These are phyloP conservation scores for Noctua janthina DNA, from an alignment of 2,888 invertebrate genomes.

Conservation along the genomic window DNA sequence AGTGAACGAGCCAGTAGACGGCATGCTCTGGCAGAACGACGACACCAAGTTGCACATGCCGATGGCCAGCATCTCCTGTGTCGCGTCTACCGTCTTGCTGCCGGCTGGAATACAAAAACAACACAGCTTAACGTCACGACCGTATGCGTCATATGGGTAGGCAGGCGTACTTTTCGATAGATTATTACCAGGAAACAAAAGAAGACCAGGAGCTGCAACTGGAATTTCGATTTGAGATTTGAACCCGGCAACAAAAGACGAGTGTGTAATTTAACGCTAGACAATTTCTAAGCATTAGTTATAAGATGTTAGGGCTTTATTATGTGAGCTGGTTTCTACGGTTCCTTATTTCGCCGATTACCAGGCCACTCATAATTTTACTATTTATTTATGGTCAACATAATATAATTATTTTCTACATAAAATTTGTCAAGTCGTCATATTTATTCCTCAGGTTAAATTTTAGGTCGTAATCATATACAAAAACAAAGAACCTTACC, in stretches of 20 bases:
- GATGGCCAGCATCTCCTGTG: conserved; percentile 97
- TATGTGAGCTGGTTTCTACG: background rate
- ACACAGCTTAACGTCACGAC: background rate
- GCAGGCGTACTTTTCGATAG: no score
- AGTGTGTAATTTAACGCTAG: no score
- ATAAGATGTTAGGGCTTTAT: background rate
- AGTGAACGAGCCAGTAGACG: conserved; percentile 96
- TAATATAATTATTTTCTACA: background rate
- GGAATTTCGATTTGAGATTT: no score
- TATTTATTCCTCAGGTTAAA: background rate
- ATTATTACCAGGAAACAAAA: no score
- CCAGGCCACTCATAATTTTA: background rate
- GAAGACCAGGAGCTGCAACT: no score
- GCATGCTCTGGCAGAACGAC: conserved; percentile 96
- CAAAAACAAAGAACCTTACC: conserved; percentile 85
- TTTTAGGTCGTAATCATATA: background rate
- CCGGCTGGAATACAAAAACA: conserved; percentile 89
- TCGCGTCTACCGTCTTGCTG: conserved; percentile 94
- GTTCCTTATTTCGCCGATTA: background rate
- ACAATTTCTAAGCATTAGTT: no score
- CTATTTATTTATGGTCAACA: background rate
- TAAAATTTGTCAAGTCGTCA: background rate
- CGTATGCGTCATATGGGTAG: no score
- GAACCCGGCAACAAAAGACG: no score
- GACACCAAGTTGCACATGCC: conserved; percentile 95